Evolutionary conservation across 2,888 invertebrate species (phyloP), one percentile per base, ranked within the genome.

Genomic region (Kuschelorhynchus macadamiae): DNA sequence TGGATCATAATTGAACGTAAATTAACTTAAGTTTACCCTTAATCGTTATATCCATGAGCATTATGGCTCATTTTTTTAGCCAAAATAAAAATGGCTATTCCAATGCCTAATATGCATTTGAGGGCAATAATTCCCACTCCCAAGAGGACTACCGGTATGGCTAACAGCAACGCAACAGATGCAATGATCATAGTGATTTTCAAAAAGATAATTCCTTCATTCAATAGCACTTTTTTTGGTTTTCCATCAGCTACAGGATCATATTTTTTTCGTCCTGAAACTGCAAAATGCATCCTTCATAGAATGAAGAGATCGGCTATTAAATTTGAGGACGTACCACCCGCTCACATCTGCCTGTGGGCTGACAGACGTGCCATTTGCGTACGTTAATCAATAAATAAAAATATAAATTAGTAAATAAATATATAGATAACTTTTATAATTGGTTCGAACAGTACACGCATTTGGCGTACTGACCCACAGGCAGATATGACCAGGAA

Each of bases 341-440:
- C 64, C 50, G 71, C 55, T 64, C 67, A 55, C 36, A 60, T 55
- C 67, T 67, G 53, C 67, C 67, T 71, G 67, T 53, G 67, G 66
- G 66, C 18, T 8, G 42, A 52, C 30, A 57, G 57, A 66, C 57
- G 49, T 59, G 61, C 25, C 70, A 70, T 70, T 70, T 70, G 70
- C 70, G 70, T 70, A 70, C 70, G 65, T 55, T 14, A 14, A n/a
- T n/a, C n/a, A n/a, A n/a, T n/a, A 16, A 12, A 8, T 9, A 0
- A 32, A 32, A 17, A 30, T 9, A 7, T 30, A 30, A 11, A 1
- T 46, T n/a, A 2, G 32, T 30, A 7, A 7, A 7, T 30, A 30
- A 30, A 30, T 9, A 30, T n/a, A 30, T 30, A 12, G 12, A n/a
- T 41, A 16, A 12, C 14, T 3, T 47, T 52, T 14, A 41, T 53